Evolutionary conservation across 2,888 invertebrate species (phyloP).

Genomic region (Amiota minor): DNA sequence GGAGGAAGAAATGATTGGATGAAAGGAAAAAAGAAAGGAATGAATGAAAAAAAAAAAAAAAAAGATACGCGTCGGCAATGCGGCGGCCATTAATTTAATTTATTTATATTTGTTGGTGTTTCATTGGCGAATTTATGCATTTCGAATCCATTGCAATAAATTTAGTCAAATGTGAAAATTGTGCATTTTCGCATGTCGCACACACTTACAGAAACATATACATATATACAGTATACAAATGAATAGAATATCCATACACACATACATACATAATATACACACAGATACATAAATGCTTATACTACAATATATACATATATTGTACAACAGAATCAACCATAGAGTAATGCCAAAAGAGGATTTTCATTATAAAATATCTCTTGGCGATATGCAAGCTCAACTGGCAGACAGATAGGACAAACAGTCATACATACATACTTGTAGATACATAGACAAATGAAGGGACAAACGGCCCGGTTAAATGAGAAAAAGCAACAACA

Average conservation of each 20-base stretch:
- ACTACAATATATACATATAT: constrained; percentile 8
- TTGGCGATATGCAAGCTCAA: constrained; percentile 40
- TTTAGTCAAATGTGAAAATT: constrained; percentile 71
- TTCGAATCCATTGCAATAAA: constrained; percentile 69
- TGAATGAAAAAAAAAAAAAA: background rate
- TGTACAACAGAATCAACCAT: constrained; percentile 1
- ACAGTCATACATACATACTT: no score
- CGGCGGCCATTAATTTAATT: constrained; percentile 71
- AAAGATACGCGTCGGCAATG: constrained; percentile 37
- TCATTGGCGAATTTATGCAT: constrained; percentile 72
- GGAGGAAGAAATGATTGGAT: no score
- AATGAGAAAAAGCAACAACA: constrained; percentile 8
- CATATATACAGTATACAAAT: no score
- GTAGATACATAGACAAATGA: no score
- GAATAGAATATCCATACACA: constrained; percentile 23
- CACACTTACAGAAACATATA: constrained; percentile 41
- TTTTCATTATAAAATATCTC: constrained; percentile 72
- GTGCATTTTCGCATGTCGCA: constrained; percentile 63
- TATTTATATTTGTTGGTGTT: constrained; percentile 73
- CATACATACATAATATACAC: constrained; percentile 33
- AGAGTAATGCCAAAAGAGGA: constrained; percentile 56
- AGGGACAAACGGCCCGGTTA: background rate
- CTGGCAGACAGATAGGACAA: background rate
- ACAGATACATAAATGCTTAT: constrained; percentile 20
- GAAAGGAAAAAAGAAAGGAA: background rate